Evolutionary conservation across 2,113 vertebrate species (phyloP), one percentile per base, ranked within the genome.

Genomic region (Phodopus roborovskii): DNA sequence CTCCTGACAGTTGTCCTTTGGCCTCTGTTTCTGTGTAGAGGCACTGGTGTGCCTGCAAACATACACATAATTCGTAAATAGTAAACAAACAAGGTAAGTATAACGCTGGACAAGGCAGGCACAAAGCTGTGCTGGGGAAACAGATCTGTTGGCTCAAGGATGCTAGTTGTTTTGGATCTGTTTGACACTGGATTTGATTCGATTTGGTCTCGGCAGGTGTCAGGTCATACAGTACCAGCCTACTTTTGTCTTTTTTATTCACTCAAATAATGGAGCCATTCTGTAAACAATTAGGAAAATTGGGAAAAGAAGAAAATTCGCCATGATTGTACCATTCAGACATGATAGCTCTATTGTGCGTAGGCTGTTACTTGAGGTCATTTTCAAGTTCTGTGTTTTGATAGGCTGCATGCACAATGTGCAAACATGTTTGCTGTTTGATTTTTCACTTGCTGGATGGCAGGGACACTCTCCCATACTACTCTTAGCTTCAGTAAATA

Each of bases 311-410:
- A 68, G 50, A 92, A 97, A 90, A 77, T 95, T 91, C 24, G 10
- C 9, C 30, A 1, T 78, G 71, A 73, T 82, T 73, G 42, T 77
- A 33, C 42, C 48, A 58, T 56, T 88, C 50, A 58, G 64, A 70
- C 13, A 75, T 79, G 79, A 45, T 66, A 74, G 56, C 50, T 60
- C 10, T 92, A 60, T 48, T 73, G 53, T 45, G 85, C 94, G 68
- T 24, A 17, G 75, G 82, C 66, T 82, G 81, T 78, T 88, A 36
- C 39, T 86, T 82, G n/a, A 50, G 85, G 79, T 77, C 60, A 58
- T 92, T 96, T 97, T 96, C 79, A 96, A 92, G 82, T 82, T 71
- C 53, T 5, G 26, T 64, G 28, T 82, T 94, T 97, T 96, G 42
- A 66, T 94, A 64, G 16, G 56, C 90, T 88, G 75, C 81, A 71